Conservation (phyloP, 2,888 invertebrate genomes). For the Keiferia lycopersicella region DNA sequence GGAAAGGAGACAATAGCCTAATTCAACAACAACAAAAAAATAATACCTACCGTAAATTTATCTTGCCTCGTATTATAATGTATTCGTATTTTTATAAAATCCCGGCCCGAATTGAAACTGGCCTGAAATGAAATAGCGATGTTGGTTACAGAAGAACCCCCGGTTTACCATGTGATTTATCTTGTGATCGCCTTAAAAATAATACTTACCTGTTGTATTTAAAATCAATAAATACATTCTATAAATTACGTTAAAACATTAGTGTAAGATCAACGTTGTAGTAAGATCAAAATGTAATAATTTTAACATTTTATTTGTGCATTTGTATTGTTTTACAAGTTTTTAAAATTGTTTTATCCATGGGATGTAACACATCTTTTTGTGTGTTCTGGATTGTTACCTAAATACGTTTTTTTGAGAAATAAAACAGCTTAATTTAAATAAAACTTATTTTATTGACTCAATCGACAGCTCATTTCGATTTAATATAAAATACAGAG, state of each 20-base stretch:
- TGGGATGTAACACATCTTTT: not conserved
- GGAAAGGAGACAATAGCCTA: not conserved
- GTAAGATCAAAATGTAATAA: slow-evolving; percentile 25
- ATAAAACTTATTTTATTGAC: slow-evolving; percentile 41
- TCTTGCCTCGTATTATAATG: not conserved
- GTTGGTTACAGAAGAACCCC: slow-evolving; percentile 23
- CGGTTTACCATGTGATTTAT: slow-evolving; percentile 21
- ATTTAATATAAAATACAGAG: not conserved
- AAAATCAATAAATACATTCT: not conserved
- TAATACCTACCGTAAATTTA: not conserved
- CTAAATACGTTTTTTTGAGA: not conserved
- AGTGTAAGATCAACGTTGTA: slow-evolving; percentile 7
- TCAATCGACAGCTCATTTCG: not conserved
- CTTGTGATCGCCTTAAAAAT: slow-evolving; percentile 20
- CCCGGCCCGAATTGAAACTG: slow-evolving; percentile 20
- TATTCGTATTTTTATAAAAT: not conserved
- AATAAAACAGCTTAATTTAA: slow-evolving; percentile 16
- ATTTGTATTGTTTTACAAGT: slow-evolving; percentile 13
- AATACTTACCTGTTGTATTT: slow-evolving; percentile 29
- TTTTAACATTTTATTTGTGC: slow-evolving; percentile 14
- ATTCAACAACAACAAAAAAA: no score
- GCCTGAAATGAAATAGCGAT: slow-evolving; percentile 24
- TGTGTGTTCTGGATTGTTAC: slow-evolving; percentile 16
- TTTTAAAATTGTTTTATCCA: not conserved
- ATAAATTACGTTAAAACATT: not conserved